A percentile compares a stretch with the other conserved stretches of the same genome.
phyloP scores from a whole-genome alignment of 2,113 vertebrate species.

The Cephalophus harveyi region DNA sequence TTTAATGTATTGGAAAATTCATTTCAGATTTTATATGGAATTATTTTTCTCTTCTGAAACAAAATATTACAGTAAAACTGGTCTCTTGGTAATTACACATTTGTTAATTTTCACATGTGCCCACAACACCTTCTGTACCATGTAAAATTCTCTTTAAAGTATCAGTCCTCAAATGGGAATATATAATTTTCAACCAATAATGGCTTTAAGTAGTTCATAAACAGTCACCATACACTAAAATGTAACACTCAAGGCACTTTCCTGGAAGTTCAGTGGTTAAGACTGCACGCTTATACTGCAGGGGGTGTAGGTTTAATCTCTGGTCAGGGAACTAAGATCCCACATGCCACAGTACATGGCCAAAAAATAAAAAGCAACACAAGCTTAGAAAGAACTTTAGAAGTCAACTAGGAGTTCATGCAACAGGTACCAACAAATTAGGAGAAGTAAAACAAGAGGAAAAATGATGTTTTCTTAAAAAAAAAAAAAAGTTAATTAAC shows the following conservation, averaged over 20 bases:
- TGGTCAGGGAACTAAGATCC: not conserved
- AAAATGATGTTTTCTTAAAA: not conserved
- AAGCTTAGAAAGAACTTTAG: not conserved
- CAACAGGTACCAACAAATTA: not conserved
- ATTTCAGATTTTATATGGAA: not conserved
- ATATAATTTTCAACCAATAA: not conserved
- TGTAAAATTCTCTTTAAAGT: not conserved
- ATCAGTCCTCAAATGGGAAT: not conserved
- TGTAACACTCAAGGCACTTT: not conserved
- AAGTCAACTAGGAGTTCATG: not conserved
- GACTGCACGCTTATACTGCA: not conserved
- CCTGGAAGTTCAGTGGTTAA: not conserved
- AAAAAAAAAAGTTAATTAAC: not conserved
- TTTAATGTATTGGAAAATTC: not conserved
- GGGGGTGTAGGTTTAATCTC: not conserved
- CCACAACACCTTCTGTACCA: not conserved
- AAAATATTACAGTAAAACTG: not conserved
- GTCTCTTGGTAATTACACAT: not conserved
- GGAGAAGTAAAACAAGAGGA: not conserved
- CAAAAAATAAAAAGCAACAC: not conserved
- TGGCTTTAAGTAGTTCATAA: not conserved
- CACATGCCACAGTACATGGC: not conserved
- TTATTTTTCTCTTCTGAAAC: not conserved
- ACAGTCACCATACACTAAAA: not conserved
- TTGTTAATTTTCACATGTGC: not conserved